Conservation (phyloP, 2,888 invertebrate genomes). For the Danaus chrysippus region DNA sequence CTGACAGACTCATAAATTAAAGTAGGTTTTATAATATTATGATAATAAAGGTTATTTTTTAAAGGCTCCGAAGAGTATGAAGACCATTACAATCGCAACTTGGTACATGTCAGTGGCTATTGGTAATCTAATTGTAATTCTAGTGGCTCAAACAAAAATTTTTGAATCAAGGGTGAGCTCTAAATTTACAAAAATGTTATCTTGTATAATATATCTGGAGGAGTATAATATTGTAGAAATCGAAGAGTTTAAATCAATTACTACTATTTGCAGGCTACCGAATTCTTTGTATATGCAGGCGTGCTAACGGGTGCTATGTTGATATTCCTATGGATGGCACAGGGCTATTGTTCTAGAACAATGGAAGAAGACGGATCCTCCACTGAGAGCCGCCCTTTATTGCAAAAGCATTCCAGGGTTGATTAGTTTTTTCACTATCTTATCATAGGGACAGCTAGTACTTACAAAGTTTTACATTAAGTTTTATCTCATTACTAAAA, state of each 20-base stretch:
- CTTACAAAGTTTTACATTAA: no score
- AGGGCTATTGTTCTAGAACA: constrained; percentile 61
- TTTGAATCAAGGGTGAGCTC: constrained; percentile 79
- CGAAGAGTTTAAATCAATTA: constrained; percentile 6
- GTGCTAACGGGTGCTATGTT: constrained; percentile 84
- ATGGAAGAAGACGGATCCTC: constrained; percentile 64
- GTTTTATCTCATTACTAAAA: no score
- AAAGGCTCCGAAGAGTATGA: constrained; percentile 89
- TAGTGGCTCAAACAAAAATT: constrained; percentile 83
- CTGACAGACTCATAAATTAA: background rate
- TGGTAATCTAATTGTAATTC: constrained; percentile 88
- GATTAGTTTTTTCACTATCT: constrained; percentile 3
- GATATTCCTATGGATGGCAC: constrained; percentile 78
- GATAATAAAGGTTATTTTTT: constrained; percentile 23
- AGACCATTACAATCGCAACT: constrained; percentile 89
- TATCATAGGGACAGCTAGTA: no score
- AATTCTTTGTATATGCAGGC: constrained; percentile 86
- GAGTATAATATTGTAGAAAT: background rate
- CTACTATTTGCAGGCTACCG: constrained; percentile 78
- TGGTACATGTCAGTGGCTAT: constrained; percentile 90
- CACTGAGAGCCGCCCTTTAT: constrained; percentile 58
- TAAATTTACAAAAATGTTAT: no score
- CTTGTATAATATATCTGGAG: no score
- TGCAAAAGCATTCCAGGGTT: constrained; percentile 61
- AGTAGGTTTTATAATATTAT: background rate